Evolutionary conservation across 1,140 invertebrate genomes (phyloP), one percentile per base, ranked within the genome.

Genomic region (Telenomus remus): DNA sequence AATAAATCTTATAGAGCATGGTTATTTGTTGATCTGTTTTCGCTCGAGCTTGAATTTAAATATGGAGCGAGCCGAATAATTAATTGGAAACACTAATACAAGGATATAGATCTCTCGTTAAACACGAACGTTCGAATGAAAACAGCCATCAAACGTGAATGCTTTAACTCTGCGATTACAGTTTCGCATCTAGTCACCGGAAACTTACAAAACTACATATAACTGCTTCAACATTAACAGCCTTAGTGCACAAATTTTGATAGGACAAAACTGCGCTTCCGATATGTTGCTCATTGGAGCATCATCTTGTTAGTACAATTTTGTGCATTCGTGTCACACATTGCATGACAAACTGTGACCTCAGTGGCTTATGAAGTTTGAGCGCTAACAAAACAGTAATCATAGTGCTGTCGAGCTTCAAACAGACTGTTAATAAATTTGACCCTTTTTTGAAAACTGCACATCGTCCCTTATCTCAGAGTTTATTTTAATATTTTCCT

Each of bases 201-300:
- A 61, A 51, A 37, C 59, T 61, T 51, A 50, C 57, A 61, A 61
- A 61, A 61, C 48, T 61, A 63, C 12, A 15, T 35, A 47, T 53
- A 53, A 44, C 42, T 46, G 33, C 14, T 33, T 60, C 19, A 34
- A 51, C 60, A 53, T 63, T 53, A 53, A 19, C 42, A 63, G 47
- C 50, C 11, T 63, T 53, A 53, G 42, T 46, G 50, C 12, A 49
- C 33, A 33, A 43, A 53, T 54, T 46, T 50, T 60, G 47, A 49
- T 14, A 47, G 2, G 10, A 33, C 34, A 60, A 60, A 60, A 37
- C 43, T 59, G 14, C 33, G 37, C 55, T 56, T 56, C 12, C 53
- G 42, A 44, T 56, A 56, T 39, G 47, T 60, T 60, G 35, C 16
- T 35, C 47, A 60, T 60, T 60, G 15, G 34, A 35, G 33, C 43